Conservation (phyloP, 1,140 invertebrate species). For the Rhyacophila brunnea region DNA sequence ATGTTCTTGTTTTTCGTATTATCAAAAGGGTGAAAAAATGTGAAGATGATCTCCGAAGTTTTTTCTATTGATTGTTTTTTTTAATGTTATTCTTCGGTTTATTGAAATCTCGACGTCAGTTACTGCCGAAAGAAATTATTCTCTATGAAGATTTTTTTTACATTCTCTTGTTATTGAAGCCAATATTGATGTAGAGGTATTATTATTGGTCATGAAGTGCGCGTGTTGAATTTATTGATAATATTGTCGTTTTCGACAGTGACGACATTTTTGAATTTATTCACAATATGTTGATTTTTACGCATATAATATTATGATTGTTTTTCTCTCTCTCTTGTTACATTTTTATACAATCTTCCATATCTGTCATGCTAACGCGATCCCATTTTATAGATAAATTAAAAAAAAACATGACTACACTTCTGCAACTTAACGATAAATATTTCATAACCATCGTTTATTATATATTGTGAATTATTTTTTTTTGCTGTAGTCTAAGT, state of each 20-base stretch:
- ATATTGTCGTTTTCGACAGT: no score
- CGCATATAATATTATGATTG: neutral
- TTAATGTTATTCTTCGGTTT: slow-evolving; percentile 16
- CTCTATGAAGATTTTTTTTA: no score
- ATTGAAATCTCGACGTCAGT: slow-evolving; percentile 17
- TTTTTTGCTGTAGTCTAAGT: slow-evolving; percentile 16
- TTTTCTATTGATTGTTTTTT: slow-evolving; percentile 30
- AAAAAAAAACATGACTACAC: slow-evolving; percentile 11
- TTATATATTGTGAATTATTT: slow-evolving; percentile 4
- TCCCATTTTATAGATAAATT: neutral
- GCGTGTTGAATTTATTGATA: no score
- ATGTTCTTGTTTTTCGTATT: slow-evolving; percentile 29
- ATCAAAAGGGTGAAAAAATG: neutral
- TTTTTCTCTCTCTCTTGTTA: slow-evolving; percentile 18
- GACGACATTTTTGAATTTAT: no score
- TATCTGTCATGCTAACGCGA: slow-evolving; percentile 13
- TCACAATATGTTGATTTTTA: slow-evolving; percentile 9
- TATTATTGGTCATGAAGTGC: no score
- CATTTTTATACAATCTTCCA: neutral
- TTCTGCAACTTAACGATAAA: slow-evolving; percentile 1
- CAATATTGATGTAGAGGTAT: no score
- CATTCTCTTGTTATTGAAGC: no score
- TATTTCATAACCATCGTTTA: slow-evolving; percentile 17
- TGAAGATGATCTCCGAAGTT: slow-evolving; percentile 32
- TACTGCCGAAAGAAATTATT: slow-evolving; percentile 3